Conservation (phyloP, 2,797 vertebrate species). For the Myotis vivesi region DNA sequence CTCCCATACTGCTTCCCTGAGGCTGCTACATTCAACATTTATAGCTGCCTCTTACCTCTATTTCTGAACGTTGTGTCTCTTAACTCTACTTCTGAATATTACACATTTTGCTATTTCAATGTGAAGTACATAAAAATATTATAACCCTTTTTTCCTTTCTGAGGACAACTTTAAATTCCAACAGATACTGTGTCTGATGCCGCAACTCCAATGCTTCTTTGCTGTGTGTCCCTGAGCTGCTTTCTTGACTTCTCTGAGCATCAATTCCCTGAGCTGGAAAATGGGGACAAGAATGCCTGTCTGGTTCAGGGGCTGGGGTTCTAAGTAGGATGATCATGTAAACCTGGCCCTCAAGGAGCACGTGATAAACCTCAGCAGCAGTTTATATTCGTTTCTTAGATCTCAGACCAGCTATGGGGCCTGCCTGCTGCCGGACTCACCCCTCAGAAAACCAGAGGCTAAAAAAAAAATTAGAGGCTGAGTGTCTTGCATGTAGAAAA, state of each 20-base stretch:
- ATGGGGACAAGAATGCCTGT: no score
- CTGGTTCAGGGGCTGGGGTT: not conserved
- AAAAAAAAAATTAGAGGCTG: no score
- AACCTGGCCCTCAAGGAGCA: accelerated
- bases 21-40: not conserved
- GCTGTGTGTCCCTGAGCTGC: not conserved
- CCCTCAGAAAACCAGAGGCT: not conserved
- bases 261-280: not conserved
- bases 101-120: not conserved
- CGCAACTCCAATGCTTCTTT: accelerated
- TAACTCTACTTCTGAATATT: not conserved
- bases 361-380: accelerated
- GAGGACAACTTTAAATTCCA: not conserved
- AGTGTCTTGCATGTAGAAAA: not conserved
- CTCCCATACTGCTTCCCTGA: accelerated
- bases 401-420: accelerated
- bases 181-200: not conserved
- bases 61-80: not conserved
- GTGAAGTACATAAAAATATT: not conserved
- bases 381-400: not conserved
- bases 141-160: not conserved
- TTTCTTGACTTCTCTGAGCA: not conserved
- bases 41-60: not conserved
- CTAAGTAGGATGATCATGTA: not conserved
- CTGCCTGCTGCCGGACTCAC: not conserved